These are phyloP conservation scores for Calyptomena viridis DNA, from an alignment of 2,113 vertebrate species.

Conservation along the genomic window DNA sequence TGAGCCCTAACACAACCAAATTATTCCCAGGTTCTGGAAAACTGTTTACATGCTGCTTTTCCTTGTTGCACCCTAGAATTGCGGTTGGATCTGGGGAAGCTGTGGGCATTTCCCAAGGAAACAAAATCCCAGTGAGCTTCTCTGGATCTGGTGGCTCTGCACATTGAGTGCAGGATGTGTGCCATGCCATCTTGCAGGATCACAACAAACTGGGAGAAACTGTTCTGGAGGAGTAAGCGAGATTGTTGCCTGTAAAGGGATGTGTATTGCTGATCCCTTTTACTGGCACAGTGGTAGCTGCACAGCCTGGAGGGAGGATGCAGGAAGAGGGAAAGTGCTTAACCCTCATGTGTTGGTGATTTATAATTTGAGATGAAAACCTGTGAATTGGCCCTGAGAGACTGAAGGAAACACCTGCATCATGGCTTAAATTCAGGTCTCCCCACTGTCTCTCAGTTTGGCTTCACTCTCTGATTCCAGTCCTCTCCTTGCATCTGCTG, in stretches of 20 bases:
- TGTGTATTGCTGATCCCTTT: not conserved
- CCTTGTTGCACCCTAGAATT: not conserved
- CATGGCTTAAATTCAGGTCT: not conserved
- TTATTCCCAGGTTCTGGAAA: not conserved
- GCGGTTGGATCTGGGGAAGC: not conserved
- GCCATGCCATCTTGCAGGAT: fast-evolving
- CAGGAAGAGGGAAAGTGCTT: not conserved
- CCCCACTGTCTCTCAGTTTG: not conserved
- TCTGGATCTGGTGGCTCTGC: not conserved
- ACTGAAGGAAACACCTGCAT: conserved; percentile 6
- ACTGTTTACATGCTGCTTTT: not conserved
- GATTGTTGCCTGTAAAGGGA: not conserved
- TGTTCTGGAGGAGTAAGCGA: not conserved
- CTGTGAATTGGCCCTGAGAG: conserved; percentile 2
- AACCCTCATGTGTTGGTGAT: not conserved
- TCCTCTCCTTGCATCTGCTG: fast-evolving
- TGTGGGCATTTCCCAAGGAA: not conserved
- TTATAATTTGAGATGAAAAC: conserved; percentile 25
- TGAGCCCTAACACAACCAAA: not conserved
- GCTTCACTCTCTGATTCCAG: not conserved
- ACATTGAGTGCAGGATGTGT: fast-evolving
- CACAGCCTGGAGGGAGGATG: not conserved
- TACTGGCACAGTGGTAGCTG: not conserved
- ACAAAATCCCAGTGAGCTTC: not conserved
- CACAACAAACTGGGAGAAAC: not conserved